These are phyloP conservation scores for Cyrtonyx montezumae DNA, from an alignment of 2,113 vertebrate genomes.

Conservation along the genomic window DNA sequence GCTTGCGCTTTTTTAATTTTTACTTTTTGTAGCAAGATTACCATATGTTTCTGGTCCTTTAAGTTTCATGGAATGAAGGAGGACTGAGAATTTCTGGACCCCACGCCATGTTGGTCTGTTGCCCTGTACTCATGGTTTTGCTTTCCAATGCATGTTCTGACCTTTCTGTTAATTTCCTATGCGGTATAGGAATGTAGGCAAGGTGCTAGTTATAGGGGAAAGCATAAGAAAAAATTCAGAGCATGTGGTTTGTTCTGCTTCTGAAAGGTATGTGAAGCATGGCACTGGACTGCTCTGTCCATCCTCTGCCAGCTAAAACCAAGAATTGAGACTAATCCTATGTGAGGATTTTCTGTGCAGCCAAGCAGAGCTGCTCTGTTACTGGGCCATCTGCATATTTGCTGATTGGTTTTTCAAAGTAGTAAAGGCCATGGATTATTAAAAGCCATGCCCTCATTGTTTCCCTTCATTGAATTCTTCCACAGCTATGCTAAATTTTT, in stretches of 20 bases:
- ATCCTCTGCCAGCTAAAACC: neutral
- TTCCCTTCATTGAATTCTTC: neutral
- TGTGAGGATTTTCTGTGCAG: neutral
- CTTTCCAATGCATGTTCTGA: neutral
- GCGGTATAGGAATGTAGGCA: accelerated
- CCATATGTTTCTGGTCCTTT: neutral
- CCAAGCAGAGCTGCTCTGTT: neutral
- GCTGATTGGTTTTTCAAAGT: neutral
- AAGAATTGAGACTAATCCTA: neutral
- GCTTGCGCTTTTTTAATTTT: neutral
- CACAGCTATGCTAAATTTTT: neutral
- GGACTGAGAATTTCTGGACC: neutral
- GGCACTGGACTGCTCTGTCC: neutral
- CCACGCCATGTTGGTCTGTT: accelerated
- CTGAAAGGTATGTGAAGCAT: neutral
- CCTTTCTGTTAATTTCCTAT: neutral
- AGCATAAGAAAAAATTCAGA: neutral
- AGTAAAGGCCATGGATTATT: neutral
- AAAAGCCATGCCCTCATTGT: neutral
- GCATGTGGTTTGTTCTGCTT: neutral
- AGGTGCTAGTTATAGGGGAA: slow-evolving; percentile 7
- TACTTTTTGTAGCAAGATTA: neutral
- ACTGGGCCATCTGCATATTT: neutral
- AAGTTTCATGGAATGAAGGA: neutral
- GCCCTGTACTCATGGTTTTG: neutral